Percentiles rank a stretch among this genome's conserved stretches.
These are phyloP conservation scores for Psettodes erumei DNA, from an alignment of 2,113 vertebrate genomes.

Conservation along the genomic window DNA sequence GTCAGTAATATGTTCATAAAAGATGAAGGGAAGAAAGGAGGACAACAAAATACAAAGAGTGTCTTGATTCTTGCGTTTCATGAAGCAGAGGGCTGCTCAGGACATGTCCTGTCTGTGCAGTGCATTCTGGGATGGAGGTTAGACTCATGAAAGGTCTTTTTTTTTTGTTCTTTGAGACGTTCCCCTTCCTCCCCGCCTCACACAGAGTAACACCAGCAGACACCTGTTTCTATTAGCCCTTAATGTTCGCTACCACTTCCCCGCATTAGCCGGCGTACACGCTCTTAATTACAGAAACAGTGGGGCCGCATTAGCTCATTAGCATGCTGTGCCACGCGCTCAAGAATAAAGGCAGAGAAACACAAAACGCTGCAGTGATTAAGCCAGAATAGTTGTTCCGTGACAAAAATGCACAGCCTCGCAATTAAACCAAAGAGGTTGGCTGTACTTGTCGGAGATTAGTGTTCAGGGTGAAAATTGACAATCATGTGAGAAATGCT, in stretches of 20 bases:
- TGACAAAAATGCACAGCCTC: slow-evolving; percentile 59
- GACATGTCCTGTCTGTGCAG: neutral
- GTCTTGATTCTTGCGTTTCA: neutral
- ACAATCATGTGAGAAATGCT: no score
- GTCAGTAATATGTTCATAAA: neutral
- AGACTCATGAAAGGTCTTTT: neutral
- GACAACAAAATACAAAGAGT: neutral
- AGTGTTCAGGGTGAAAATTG: neutral
- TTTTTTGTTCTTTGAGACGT: neutral
- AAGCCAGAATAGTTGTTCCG: slow-evolving; percentile 56
- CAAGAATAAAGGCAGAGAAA: slow-evolving; percentile 61
- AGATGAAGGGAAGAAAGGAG: neutral
- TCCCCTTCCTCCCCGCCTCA: neutral
- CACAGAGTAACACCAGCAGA: neutral
- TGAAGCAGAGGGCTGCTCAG: neutral
- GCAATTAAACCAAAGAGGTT: slow-evolving; percentile 53
- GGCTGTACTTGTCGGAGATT: slow-evolving; percentile 16
- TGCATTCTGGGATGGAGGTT: slow-evolving; percentile 9
- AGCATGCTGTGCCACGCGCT: slow-evolving; percentile 67
- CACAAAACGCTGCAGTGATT: slow-evolving; percentile 67
- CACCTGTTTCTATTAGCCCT: slow-evolving; percentile 63
- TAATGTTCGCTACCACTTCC: slow-evolving; percentile 60
- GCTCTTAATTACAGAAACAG: slow-evolving; percentile 74
- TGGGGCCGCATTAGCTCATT: slow-evolving; percentile 74
- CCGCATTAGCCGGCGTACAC: slow-evolving; percentile 64